Conservation (phyloP, 2,113 vertebrate species). For the Scomber colias region DNA sequence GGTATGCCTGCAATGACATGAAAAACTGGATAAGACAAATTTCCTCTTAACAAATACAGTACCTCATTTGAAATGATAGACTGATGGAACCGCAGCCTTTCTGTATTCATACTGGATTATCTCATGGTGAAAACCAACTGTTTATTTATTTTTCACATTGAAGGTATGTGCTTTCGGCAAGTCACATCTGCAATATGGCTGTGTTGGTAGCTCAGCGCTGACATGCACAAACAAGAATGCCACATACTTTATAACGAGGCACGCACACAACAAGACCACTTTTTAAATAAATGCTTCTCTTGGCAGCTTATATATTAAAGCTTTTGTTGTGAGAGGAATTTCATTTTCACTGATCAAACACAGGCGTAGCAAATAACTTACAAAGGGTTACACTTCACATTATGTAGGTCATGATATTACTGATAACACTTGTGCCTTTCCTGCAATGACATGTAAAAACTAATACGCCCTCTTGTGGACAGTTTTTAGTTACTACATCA, state of each 20-base stretch:
- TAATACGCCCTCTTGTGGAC: too few relatives aligned
- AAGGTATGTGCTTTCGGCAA: not conserved
- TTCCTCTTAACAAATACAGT: too few relatives aligned
- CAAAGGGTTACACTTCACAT: not conserved
- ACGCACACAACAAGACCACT: not conserved
- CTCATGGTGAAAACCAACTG: not conserved
- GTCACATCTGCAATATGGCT: not conserved
- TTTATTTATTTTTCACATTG: not conserved
- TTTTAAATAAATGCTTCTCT: constrained; percentile 3
- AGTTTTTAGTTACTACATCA: too few relatives aligned
- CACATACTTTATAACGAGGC: not conserved
- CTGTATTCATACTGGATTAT: not conserved
- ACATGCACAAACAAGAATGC: constrained; percentile 11
- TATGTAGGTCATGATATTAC: too few relatives aligned
- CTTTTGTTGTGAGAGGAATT: not conserved
- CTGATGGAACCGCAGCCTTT: too few relatives aligned
- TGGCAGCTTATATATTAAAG: not conserved
- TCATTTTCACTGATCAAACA: not conserved
- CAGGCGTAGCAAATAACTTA: not conserved
- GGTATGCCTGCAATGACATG: too few relatives aligned
- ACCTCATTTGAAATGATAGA: too few relatives aligned
- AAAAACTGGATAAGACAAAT: too few relatives aligned
- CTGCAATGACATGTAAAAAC: not conserved
- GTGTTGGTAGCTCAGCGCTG: not conserved
- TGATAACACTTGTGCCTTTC: not conserved